Evolutionary conservation across 2,113 vertebrate species (phyloP).

Genomic region (Ailurus styani): DNA sequence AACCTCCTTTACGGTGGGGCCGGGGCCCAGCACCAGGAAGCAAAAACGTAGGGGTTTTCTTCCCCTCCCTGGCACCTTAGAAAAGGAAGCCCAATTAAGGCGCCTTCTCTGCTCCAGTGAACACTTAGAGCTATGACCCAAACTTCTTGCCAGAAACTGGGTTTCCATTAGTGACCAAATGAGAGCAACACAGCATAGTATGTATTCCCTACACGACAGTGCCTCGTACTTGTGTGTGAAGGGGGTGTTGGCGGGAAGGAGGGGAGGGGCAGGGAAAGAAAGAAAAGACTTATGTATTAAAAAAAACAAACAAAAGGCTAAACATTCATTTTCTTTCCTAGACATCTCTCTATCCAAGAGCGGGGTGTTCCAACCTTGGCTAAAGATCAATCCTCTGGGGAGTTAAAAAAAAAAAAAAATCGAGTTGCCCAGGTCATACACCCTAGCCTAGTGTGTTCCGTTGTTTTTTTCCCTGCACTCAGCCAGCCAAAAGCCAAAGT

Average conservation of each 20-base stretch:
- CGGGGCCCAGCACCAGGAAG: accelerated
- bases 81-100: background rate
- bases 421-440: background rate
- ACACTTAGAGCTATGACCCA: background rate
- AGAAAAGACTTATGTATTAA: background rate
- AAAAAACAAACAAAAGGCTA: background rate
- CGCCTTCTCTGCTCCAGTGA: background rate
- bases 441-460: background rate
- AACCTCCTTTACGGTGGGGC: accelerated
- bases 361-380: background rate
- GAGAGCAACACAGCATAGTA: accelerated
- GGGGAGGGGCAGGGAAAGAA: background rate
- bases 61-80: background rate
- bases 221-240: accelerated
- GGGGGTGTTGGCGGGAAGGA: no score
- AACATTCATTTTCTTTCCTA: accelerated
- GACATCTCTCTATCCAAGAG: background rate
- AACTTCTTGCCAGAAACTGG: background rate
- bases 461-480: background rate
- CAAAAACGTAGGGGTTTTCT: background rate
- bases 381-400: background rate
- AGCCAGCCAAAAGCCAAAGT: background rate
- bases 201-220: accelerated
- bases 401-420: background rate
- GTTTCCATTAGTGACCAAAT: background rate